These are phyloP conservation scores for Callithrix jacchus DNA, from an alignment of 2,113 vertebrate species.

Conservation along the genomic window DNA sequence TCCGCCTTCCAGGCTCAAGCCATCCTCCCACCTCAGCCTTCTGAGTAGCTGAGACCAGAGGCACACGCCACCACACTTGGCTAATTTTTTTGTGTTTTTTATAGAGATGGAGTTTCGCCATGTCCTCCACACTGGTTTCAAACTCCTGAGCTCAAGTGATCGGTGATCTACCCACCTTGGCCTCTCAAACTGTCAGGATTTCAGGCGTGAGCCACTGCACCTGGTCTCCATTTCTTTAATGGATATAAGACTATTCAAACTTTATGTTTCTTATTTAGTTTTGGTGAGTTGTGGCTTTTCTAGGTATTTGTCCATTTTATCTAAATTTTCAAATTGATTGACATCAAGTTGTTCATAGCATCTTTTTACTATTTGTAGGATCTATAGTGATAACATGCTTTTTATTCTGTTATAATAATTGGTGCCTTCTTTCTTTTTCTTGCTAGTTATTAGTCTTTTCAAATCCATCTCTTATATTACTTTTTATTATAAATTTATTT, in stretches of 20 bases:
- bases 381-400: not conserved
- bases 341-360: not conserved
- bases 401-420: not conserved
- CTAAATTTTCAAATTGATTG: not conserved
- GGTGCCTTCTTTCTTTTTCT: not conserved
- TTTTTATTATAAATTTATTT: not conserved
- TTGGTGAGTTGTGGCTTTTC: not conserved
- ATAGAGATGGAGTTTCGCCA: no score
- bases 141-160: no score
- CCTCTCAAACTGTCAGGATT: no score
- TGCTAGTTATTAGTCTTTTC: not conserved
- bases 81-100: no score
- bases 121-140: no score
- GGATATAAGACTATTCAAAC: not conserved
- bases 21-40: no score
- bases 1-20: no score
- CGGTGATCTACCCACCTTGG: fast-evolving
- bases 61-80: no score
- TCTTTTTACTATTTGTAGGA: not conserved
- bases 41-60: no score
- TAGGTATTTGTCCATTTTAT: not conserved
- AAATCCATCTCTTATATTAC: not conserved
- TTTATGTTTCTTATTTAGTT: not conserved
- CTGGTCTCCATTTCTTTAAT: not conserved
- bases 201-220: fast-evolving